A percentile compares a stretch with the other conserved stretches of the same genome.
phyloP scores from a whole-genome alignment of 2,888 invertebrate species.

The Philhelius pedissequus region DNA sequence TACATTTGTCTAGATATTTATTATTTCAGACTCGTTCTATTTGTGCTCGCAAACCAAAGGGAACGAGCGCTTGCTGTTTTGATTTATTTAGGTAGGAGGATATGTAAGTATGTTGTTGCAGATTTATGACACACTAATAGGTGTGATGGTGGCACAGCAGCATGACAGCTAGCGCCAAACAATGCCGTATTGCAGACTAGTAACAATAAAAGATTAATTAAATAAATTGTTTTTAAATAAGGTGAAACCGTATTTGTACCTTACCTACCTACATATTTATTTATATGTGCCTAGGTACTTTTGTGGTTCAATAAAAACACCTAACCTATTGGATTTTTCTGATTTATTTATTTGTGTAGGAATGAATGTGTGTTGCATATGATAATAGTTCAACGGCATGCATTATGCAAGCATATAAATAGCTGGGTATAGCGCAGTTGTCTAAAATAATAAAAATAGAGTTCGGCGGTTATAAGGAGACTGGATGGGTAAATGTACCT shows the following conservation, averaged over 20 bases:
- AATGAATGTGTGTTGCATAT: not conserved
- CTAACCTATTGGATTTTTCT: no score
- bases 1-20: no score
- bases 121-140: slow-evolving; percentile 32
- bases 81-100: no score
- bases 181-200: not conserved
- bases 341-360: not conserved
- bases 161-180: not conserved
- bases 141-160: slow-evolving; percentile 4
- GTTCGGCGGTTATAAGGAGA: not conserved
- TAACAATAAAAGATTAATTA: slow-evolving; percentile 5
- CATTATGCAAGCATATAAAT: not conserved
- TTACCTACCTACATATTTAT: no score
- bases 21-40: not conserved
- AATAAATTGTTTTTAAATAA: slow-evolving; percentile 10
- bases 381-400: not conserved
- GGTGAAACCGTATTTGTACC: no score
- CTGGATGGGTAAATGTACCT: not conserved
- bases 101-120: slow-evolving; percentile 33
- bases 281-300: no score
- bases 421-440: no score
- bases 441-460: not conserved
- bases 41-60: not conserved
- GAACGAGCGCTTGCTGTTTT: not conserved
- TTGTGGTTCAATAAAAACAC: no score